Evolutionary conservation across 2,113 vertebrate genomes (phyloP), one percentile per base, ranked within the genome.

Genomic region (Tinamus guttatus): DNA sequence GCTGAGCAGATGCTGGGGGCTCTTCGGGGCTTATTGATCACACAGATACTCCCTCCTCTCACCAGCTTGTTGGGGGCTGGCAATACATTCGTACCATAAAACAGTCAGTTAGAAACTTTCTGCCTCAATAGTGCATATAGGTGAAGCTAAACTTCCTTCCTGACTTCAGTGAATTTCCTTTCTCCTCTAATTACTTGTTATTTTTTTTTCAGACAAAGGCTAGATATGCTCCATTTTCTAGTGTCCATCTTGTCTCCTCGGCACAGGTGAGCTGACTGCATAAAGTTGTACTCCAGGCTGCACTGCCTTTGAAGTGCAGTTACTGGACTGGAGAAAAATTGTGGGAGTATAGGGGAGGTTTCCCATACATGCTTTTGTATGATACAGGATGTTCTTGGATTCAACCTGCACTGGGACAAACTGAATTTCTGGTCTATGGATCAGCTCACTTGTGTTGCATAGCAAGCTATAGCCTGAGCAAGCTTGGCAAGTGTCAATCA

Each of bases 131-230:
- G 24, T 34, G 51, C 22, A 67, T 40, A 17, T 20, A 10, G 7
- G 17, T 7, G 13, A n/a, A 87, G n/a, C 18, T 70, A 71, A 88
- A 85, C 43, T 84, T 90, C 32, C 18, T 87, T 89, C 76, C 34
- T 56, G 64, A 30, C 62, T 71, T 82, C 70, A 47, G 25, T 38
- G 56, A 75, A 89, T 58, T 84, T 97, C 93, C 34, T 96, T 90
- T 94, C 79, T 78, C 68, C 73, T 22, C 41, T 75, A 78, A 90
- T 51, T 78, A 67, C 63, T 80, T 85, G 16, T 51, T 80, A 54
- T 88, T 95, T 63, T 71, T 43, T 41, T 86, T 95, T 93, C 80
- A 90, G n/a, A 38, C 60, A 81, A 41, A 41, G 75, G 69, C 38
- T 84, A 64, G 58, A 19, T 90, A 40, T 22, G 28, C 65, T 90